Evolutionary conservation across 2,888 invertebrate species (phyloP).

Genomic region (Cyclophora punctaria): DNA sequence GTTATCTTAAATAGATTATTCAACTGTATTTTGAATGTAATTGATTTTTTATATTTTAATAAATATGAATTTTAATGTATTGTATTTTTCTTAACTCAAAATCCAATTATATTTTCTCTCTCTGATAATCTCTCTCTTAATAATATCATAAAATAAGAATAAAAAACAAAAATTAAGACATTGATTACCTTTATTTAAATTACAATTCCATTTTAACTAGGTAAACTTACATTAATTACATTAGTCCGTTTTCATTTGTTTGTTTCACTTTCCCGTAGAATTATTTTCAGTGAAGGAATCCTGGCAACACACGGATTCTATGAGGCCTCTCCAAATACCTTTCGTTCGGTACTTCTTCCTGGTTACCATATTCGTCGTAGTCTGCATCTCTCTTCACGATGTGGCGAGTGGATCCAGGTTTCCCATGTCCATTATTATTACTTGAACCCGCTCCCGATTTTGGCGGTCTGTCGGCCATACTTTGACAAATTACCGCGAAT

Average conservation of each 20-base stretch:
- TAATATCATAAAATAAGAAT: neutral
- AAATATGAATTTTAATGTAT: slow-evolving; percentile 15
- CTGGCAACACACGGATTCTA: slow-evolving; percentile 50
- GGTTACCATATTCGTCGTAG: slow-evolving; percentile 30
- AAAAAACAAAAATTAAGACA: slow-evolving; percentile 10
- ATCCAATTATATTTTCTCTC: no score
- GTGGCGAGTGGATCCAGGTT: slow-evolving; percentile 21
- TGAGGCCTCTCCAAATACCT: slow-evolving; percentile 41
- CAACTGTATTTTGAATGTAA: slow-evolving; percentile 24
- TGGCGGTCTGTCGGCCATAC: slow-evolving; percentile 17
- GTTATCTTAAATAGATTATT: slow-evolving; percentile 42
- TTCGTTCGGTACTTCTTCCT: slow-evolving; percentile 24
- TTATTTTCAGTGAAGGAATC: slow-evolving; percentile 39
- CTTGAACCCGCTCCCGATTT: neutral
- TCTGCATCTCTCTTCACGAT: slow-evolving; percentile 45
- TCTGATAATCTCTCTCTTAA: no score
- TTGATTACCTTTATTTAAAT: slow-evolving; percentile 22
- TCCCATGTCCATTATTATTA: neutral
- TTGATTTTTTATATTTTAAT: slow-evolving; percentile 36
- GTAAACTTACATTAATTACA: slow-evolving; percentile 2
- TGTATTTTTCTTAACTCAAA: no score
- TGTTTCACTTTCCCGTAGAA: slow-evolving; percentile 7
- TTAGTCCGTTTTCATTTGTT: slow-evolving; percentile 6
- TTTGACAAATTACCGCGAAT: slow-evolving; percentile 22
- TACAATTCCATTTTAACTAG: no score